These are phyloP conservation scores for Yponomeuta malinellus DNA, from an alignment of 2,888 invertebrate genomes.

Conservation along the genomic window DNA sequence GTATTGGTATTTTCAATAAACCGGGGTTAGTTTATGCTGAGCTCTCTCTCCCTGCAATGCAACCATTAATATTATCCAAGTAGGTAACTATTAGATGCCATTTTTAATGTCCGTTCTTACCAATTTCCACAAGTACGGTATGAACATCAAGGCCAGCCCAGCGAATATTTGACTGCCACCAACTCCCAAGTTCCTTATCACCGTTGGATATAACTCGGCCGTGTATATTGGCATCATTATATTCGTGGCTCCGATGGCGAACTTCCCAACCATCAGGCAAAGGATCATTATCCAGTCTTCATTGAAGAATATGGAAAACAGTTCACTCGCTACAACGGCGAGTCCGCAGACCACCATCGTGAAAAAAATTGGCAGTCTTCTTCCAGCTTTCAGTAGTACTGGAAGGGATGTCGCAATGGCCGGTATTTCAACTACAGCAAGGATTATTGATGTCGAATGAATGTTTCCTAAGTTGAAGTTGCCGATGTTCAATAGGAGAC, in stretches of 20 bases:
- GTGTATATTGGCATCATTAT: constrained; percentile 86
- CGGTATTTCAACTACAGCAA: constrained; percentile 86
- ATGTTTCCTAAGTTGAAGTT: constrained; percentile 84
- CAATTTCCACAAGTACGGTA: constrained; percentile 86
- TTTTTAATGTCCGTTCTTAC: constrained; percentile 56
- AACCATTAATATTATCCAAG: too few species aligned
- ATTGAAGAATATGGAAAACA: constrained; percentile 69
- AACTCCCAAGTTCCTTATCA: constrained; percentile 81
- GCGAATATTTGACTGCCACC: constrained; percentile 86
- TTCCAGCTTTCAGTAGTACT: constrained; percentile 83
- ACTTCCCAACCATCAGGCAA: constrained; percentile 87
- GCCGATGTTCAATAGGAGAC: constrained; percentile 82
- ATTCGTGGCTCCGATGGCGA: constrained; percentile 85
- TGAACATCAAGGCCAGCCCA: constrained; percentile 83
- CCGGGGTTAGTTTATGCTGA: too few species aligned
- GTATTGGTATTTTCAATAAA: too few species aligned
- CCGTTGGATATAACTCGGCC: constrained; percentile 83
- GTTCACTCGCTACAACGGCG: constrained; percentile 79
- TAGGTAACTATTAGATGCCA: background rate
- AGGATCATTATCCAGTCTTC: constrained; percentile 81
- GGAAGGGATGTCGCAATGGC: constrained; percentile 85
- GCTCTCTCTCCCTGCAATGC: too few species aligned
- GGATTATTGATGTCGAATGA: constrained; percentile 83
- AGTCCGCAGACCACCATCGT: constrained; percentile 81
- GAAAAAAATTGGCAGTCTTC: constrained; percentile 82